phyloP scores from a whole-genome alignment of 2,797 vertebrate genomes.

The Gouania willdenowi region DNA sequence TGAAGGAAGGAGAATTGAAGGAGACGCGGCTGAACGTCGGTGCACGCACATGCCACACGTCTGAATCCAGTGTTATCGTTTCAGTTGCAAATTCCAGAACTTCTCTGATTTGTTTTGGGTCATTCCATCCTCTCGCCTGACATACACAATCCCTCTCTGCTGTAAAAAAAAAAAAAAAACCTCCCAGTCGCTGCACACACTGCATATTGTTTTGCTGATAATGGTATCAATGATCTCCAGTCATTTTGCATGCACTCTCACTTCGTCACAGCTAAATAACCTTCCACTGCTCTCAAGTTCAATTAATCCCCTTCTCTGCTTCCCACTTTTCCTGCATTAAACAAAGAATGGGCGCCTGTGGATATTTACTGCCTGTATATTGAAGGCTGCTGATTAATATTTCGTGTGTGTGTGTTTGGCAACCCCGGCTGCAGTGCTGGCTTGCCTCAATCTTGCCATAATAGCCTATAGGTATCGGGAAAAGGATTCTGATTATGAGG shows the following conservation, averaged over 20 bases:
- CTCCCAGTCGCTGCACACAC: slow-evolving; percentile 35
- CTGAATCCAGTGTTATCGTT: neutral
- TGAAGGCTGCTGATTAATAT: slow-evolving; percentile 57
- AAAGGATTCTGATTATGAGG: slow-evolving; percentile 44
- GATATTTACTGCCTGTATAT: slow-evolving; percentile 60
- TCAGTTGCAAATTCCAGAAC: neutral
- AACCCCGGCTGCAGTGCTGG: slow-evolving; percentile 20
- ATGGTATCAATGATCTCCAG: slow-evolving; percentile 60
- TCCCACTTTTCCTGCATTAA: slow-evolving; percentile 44
- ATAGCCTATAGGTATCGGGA: slow-evolving; percentile 41
- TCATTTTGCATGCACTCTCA: slow-evolving; percentile 61
- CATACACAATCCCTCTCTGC: neutral
- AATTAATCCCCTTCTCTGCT: slow-evolving; percentile 67
- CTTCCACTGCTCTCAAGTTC: slow-evolving; percentile 70
- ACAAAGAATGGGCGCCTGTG: slow-evolving; percentile 59
- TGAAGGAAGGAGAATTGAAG: neutral
- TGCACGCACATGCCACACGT: neutral
- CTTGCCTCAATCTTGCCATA: slow-evolving; percentile 32
- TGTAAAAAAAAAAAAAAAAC: no score
- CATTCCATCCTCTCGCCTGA: neutral
- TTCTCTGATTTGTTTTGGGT: neutral
- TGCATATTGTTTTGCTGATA: slow-evolving; percentile 58
- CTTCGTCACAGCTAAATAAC: slow-evolving; percentile 61
- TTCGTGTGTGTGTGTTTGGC: slow-evolving; percentile 18
- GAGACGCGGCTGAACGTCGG: neutral